Evolutionary conservation across 1,140 invertebrate species (phyloP).

Genomic region (Sitobion miscanthi): DNA sequence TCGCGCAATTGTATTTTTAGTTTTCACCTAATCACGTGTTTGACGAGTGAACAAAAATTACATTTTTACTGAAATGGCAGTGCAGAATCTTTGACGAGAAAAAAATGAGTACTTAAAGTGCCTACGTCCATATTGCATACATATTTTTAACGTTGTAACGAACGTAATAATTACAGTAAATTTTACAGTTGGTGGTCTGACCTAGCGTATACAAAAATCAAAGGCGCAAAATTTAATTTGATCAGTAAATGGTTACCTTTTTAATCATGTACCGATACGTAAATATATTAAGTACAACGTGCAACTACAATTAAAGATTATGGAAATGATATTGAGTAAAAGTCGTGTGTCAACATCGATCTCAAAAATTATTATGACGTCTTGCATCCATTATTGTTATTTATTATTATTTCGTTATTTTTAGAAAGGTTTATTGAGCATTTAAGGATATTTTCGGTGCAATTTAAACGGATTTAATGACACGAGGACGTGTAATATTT

Average conservation of each 20-base stretch:
- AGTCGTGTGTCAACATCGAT: neutral
- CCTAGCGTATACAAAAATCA: neutral
- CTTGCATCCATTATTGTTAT: neutral
- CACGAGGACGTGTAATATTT: neutral
- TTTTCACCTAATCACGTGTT: neutral
- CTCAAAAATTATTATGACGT: neutral
- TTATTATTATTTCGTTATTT: neutral
- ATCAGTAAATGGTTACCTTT: no score
- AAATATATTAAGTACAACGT: neutral
- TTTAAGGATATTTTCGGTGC: neutral
- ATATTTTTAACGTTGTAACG: neutral
- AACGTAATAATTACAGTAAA: neutral
- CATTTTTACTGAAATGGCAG: neutral
- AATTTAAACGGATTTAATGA: neutral
- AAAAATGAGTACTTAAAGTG: no score
- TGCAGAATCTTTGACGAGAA: neutral
- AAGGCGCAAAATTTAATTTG: no score
- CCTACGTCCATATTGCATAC: neutral
- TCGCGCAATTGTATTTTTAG: neutral
- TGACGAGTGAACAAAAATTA: neutral
- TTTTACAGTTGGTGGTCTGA: neutral
- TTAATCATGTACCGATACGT: neutral
- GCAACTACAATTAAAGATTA: neutral
- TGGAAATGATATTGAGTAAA: no score
- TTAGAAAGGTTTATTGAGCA: neutral